Percentiles rank a stretch among this genome's conserved stretches.
Evolutionary conservation across 2,797 vertebrate species (phyloP).

Genomic region (Acomys russatus): DNA sequence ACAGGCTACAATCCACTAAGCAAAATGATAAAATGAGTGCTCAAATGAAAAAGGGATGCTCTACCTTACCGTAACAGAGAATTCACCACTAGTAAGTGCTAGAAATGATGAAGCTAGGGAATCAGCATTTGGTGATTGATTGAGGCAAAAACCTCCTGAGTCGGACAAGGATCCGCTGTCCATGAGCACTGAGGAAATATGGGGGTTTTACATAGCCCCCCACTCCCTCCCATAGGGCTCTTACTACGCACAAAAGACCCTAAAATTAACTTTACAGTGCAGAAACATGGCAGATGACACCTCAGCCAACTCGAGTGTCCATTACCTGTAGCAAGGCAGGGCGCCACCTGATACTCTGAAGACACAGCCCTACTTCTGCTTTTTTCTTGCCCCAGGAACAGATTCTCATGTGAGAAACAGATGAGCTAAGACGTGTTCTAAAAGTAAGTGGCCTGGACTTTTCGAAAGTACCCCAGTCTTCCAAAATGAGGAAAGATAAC

Average conservation of each 20-base stretch:
- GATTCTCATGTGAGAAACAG: not conserved
- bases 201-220: not conserved
- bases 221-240: not conserved
- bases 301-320: not conserved
- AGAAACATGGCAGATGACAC: not conserved
- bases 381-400: not conserved
- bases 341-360: not conserved
- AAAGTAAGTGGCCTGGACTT: not conserved
- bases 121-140: not conserved
- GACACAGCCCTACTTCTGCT: not conserved
- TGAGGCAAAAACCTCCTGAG: not conserved
- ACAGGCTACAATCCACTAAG: not conserved
- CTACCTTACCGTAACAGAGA: not conserved
- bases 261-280: not conserved
- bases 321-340: not conserved
- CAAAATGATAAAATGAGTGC: not conserved
- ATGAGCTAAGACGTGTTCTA: not conserved
- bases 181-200: not conserved
- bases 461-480: not conserved
- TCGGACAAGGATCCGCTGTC: not conserved
- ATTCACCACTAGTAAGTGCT: not conserved
- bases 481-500: not conserved
- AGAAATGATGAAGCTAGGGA: not conserved
- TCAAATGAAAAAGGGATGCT: not conserved
- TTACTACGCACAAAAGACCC: not conserved